Conservation (phyloP, 2,888 invertebrate genomes). For the Kuschelorhynchus macadamiae region DNA sequence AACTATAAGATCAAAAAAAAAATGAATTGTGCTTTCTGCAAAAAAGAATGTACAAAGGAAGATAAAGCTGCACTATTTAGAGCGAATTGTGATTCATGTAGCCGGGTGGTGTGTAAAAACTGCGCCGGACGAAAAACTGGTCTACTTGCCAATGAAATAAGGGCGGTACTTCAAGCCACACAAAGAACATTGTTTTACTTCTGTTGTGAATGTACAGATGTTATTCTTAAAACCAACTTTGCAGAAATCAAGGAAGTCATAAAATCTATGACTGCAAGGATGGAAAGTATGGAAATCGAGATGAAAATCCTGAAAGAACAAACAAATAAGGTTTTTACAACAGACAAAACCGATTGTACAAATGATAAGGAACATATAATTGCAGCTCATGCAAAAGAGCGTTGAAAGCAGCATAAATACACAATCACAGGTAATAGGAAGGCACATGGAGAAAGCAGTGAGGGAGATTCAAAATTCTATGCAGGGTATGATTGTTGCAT, state of each 20-base stretch:
- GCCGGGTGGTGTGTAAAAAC: background rate
- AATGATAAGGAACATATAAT: background rate
- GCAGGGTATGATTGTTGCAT: background rate
- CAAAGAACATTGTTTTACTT: constrained; percentile 2
- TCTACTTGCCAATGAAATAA: background rate
- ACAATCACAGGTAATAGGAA: too few species aligned
- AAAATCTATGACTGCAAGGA: background rate
- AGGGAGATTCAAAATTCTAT: too few species aligned
- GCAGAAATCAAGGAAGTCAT: background rate
- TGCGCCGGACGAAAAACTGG: background rate
- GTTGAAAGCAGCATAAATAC: too few species aligned
- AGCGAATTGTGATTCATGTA: background rate
- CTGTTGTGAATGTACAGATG: background rate
- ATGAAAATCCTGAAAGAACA: background rate
- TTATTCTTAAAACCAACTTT: background rate
- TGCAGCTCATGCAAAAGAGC: background rate
- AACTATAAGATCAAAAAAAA: too few species aligned
- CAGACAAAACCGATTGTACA: background rate
- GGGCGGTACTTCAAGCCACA: background rate
- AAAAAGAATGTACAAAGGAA: background rate
- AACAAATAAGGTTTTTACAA: background rate
- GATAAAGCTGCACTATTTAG: background rate
- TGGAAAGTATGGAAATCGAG: background rate
- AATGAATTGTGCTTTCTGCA: constrained; percentile 28
- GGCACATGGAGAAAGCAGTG: too few species aligned